Evolutionary conservation across 2,113 vertebrate genomes (phyloP), one percentile per base, ranked within the genome.

Genomic region (Dicaeum eximium): DNA sequence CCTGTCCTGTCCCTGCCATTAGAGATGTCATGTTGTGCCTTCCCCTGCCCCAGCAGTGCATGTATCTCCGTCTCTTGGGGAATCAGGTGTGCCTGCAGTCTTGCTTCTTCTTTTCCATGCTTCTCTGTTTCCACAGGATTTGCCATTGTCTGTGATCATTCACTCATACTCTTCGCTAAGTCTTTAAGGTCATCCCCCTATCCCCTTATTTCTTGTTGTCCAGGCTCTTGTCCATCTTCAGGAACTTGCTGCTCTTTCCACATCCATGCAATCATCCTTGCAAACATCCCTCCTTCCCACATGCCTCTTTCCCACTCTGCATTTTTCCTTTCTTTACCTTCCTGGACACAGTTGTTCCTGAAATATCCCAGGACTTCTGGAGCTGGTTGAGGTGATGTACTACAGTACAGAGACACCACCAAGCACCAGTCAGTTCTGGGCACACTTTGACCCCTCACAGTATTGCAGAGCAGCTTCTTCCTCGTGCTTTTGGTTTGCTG

Each of bases 401-500:
- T n/a, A 1, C 15, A 8, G n/a, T 51, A 47, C 30, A 71, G 64
- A 40, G 82, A 67, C 1, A 7, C n/a, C 78, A 47, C 37, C n/a
- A 81, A 89, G n/a, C 15, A 37, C 48, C 44, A 72, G 72, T 64
- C 65, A 79, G 73, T 84, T 64, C 61, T 71, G 48, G 23, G 56
- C 44, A 48, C 48, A 31, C 77, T 80, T 74, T 89, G 86, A 95
- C 86, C 61, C n/a, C 50, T 92, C n/a, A 23, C 10, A 56, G 57
- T 64, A 74, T 87, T 70, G 73, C 94, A 84, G 86, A 89, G 61
- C 33, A 14, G n/a, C 40, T 89, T 91, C 80, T 93, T 86, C 62
- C 80, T 88, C 4, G 0, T 94, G 82, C 80, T 86, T 96, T 95
- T 84, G 83, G 65, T 93, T 93, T 91, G 83, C 73, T 1, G 9